phyloP scores from a whole-genome alignment of 2,888 invertebrate species.

The Pasiphila rectangulata region DNA sequence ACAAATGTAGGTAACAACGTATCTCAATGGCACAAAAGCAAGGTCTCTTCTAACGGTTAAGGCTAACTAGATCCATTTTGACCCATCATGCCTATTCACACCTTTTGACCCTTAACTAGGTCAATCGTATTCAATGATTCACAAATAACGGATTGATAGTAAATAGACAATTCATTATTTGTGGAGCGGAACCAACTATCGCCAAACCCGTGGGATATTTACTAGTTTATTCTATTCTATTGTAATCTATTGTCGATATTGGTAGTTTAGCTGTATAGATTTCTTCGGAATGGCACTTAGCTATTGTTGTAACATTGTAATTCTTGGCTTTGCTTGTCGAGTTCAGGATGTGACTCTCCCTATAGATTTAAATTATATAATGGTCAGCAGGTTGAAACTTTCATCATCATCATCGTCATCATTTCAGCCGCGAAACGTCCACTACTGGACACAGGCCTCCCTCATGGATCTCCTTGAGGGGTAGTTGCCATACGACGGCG shows the following conservation, averaged over 20 bases:
- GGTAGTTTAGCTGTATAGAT: constrained; percentile 8
- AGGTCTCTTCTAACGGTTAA: constrained; percentile 14
- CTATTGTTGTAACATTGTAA: background rate
- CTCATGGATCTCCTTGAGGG: too few species aligned
- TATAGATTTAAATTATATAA: too few species aligned
- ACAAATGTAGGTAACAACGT: too few species aligned
- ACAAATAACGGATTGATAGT: constrained; percentile 52
- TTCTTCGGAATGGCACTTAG: constrained; percentile 1
- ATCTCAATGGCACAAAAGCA: too few species aligned
- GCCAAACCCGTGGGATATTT: constrained; percentile 43
- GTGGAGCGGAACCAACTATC: constrained; percentile 54
- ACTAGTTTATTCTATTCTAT: constrained; percentile 17
- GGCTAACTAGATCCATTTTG: constrained; percentile 1
- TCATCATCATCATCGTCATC: too few species aligned
- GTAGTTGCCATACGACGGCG: too few species aligned
- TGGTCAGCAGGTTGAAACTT: too few species aligned
- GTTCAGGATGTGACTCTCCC: too few species aligned
- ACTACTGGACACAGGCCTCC: too few species aligned
- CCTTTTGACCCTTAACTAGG: constrained; percentile 42
- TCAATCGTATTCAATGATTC: constrained; percentile 38
- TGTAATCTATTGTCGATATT: constrained; percentile 9
- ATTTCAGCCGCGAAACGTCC: too few species aligned
- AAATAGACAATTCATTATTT: constrained; percentile 44
- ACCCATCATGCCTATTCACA: constrained; percentile 30
- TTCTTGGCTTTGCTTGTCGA: background rate